Percentiles rank a stretch among this genome's conserved stretches.
These are phyloP conservation scores for Sycophila texana DNA, from an alignment of 2,888 invertebrate species.

Conservation along the genomic window DNA sequence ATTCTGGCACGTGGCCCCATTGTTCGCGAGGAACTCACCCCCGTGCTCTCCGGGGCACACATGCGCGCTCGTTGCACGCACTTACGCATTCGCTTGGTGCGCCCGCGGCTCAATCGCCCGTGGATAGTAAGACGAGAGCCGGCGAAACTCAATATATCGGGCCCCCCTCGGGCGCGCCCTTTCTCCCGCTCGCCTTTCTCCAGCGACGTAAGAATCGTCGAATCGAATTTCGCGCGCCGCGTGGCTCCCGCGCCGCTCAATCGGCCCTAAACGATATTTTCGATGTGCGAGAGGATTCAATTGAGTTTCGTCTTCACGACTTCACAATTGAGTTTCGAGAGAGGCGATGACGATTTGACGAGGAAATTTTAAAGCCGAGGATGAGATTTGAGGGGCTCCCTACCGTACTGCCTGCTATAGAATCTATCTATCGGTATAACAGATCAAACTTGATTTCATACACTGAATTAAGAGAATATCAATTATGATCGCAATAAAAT, in stretches of 20 bases:
- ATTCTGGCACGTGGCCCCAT: slow-evolving; percentile 68
- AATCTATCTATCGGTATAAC: no score
- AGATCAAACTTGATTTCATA: no score
- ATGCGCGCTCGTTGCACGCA: not conserved
- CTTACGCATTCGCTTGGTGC: slow-evolving; percentile 23
- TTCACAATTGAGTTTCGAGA: slow-evolving; percentile 6
- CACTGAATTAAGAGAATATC: no score
- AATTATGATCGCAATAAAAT: no score
- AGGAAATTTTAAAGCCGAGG: slow-evolving; percentile 12
- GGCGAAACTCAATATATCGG: slow-evolving; percentile 59
- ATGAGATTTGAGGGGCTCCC: not conserved
- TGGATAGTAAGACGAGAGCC: slow-evolving; percentile 62
- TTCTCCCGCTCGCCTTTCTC: slow-evolving; percentile 6
- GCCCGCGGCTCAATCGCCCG: slow-evolving; percentile 60
- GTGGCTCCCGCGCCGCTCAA: slow-evolving; percentile 11
- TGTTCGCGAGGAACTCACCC: slow-evolving; percentile 58
- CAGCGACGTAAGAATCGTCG: slow-evolving; percentile 16
- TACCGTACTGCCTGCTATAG: no score
- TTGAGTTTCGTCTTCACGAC: slow-evolving; percentile 41
- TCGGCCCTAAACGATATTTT: slow-evolving; percentile 42
- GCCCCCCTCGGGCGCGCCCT: slow-evolving; percentile 25
- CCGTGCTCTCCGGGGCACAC: not conserved
- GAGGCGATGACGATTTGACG: slow-evolving; percentile 17
- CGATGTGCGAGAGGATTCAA: slow-evolving; percentile 26
- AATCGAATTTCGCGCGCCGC: slow-evolving; percentile 33